Evolutionary conservation across 2,888 invertebrate genomes (phyloP), one percentile per base, ranked within the genome.

Genomic region (Slavum lentiscoides): DNA sequence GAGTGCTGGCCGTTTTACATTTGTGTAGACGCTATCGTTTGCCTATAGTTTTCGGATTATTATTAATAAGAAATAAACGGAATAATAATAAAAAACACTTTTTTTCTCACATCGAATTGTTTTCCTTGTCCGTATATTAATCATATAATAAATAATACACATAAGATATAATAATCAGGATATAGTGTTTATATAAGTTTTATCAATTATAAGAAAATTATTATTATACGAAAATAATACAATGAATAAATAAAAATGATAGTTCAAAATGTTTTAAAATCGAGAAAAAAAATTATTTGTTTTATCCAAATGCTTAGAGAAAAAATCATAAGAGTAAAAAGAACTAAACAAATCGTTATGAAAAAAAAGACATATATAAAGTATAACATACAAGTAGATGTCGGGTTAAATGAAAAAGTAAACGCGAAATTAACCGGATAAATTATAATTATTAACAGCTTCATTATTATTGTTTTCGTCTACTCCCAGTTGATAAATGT

Each of bases 401-500:
- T 8, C 11, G n/a, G 30, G n/a, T 11, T 39, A 66, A 64, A 67
- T 23, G n/a, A 49, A 75, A 59, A 58, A 68, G 11, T 55, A 30
- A 43, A 62, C 39, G 19, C 30, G 55, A 55, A 80, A 58, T 72
- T 80, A 80, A 55, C 80, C 80, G 8, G 80, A 80, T 80, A 80
- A 58, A 72, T 70, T 80, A 23, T 80, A 80, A 37, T 80, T 77
- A 37, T 55, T 70, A 72, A 66, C 55, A 13, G 72, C 72, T 66
- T 80, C 80, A 23, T 62, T 80, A 17, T 80, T 80, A 23, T 74
- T 74, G 53, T 74, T 82, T 82, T 82, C 74, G 69, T 82, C 82
- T 39, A 80, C 73, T 30, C 82, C 82, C 23, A 83, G 59, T 37
- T 83, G 77, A 37, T 92, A 92, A 86, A 95, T 94, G 85, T 92